These are phyloP conservation scores for Drosophila macrospina DNA, from an alignment of 2,888 invertebrate species.

Conservation along the genomic window DNA sequence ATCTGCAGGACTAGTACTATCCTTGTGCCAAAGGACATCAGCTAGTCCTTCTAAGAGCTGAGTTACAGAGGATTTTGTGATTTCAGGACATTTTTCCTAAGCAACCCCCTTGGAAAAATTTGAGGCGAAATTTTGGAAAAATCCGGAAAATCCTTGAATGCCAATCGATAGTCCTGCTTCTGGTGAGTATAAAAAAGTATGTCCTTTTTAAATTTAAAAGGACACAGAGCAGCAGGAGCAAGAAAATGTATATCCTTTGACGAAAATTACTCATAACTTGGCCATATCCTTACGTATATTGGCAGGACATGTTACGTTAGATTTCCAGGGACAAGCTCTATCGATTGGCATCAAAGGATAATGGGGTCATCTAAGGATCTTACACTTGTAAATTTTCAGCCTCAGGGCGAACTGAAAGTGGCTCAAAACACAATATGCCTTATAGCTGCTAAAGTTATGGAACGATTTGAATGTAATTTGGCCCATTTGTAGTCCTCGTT, in stretches of 20 bases:
- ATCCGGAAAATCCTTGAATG: neutral
- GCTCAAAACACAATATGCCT: no score
- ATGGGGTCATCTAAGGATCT: no score
- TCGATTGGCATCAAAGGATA: no score
- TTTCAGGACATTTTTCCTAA: neutral
- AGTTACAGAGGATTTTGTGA: neutral
- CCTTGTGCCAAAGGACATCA: neutral
- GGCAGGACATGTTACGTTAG: neutral
- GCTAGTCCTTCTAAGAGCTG: neutral
- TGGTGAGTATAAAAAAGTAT: neutral
- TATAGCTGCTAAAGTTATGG: no score
- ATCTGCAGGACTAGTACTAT: neutral
- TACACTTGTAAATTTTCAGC: no score
- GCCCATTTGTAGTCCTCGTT: neutral
- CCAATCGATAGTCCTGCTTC: neutral
- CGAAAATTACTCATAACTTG: neutral
- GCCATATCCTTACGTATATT: neutral
- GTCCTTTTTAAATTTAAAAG: neutral
- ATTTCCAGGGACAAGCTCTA: no score
- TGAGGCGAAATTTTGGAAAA: neutral
- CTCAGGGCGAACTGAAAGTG: no score
- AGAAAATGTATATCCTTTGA: neutral
- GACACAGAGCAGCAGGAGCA: neutral
- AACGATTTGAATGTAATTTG: slow-evolving; percentile 7
- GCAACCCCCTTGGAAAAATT: slow-evolving; percentile 4